These are phyloP conservation scores for Lerema accius DNA, from an alignment of 1,140 invertebrate genomes.

Conservation along the genomic window DNA sequence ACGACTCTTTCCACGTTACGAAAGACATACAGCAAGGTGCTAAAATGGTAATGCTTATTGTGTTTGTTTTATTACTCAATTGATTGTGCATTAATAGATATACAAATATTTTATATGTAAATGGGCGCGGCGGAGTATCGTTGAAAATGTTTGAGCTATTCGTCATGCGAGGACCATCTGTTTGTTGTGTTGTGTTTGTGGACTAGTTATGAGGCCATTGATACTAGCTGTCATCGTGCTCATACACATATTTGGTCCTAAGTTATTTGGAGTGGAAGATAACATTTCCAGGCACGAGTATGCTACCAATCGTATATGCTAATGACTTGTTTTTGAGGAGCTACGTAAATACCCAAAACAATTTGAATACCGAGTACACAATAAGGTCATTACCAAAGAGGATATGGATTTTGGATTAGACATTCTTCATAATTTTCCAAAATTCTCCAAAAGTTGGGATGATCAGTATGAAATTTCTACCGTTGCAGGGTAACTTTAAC, in stretches of 20 bases:
- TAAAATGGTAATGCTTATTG: constrained; percentile 29
- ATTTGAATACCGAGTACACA: too few species aligned
- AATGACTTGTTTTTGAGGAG: too few species aligned
- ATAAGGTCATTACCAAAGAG: too few species aligned
- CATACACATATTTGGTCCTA: neutral
- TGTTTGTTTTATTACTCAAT: constrained; percentile 30
- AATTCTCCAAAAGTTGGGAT: too few species aligned
- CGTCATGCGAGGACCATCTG: constrained; percentile 17
- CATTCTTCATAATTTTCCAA: too few species aligned
- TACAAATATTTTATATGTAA: constrained; percentile 22
- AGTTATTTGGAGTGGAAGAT: neutral
- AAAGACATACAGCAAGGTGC: constrained; percentile 12
- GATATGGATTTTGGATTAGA: too few species aligned
- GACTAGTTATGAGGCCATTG: constrained; percentile 25
- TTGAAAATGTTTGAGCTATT: constrained; percentile 20
- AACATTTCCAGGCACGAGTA: too few species aligned
- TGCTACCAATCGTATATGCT: too few species aligned
- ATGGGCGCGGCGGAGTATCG: constrained; percentile 15
- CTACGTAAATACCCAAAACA: too few species aligned
- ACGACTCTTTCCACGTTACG: constrained; percentile 3
- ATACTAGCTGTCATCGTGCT: neutral
- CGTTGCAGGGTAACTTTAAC: too few species aligned
- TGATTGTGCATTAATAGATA: constrained; percentile 23
- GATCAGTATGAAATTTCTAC: too few species aligned
- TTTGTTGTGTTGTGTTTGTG: constrained; percentile 27